A percentile compares a stretch with the other conserved stretches of the same genome.
Evolutionary conservation across 2,888 invertebrate genomes (phyloP).

Genomic region (Polyommatus icarus): DNA sequence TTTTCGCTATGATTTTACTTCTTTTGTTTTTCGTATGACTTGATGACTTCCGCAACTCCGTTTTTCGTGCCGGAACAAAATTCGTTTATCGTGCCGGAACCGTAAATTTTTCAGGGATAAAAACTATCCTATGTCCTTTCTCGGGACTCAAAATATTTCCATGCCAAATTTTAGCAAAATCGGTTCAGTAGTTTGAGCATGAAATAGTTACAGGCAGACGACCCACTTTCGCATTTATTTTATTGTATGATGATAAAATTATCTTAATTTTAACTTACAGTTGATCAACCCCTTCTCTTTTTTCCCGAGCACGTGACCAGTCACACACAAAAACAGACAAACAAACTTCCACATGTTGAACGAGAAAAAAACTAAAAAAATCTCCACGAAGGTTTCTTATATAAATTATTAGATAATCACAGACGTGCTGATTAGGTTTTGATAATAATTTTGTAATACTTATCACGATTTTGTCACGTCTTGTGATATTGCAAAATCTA

Average conservation of each 20-base stretch:
- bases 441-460: conserved; percentile 4
- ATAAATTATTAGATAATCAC: conserved; percentile 18
- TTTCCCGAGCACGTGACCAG: conserved; percentile 34
- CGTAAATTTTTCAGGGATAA: too few relatives aligned
- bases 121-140: too few relatives aligned
- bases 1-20: too few relatives aligned
- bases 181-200: too few relatives aligned
- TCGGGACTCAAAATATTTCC: too few relatives aligned
- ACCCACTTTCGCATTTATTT: too few relatives aligned
- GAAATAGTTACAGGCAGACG: too few relatives aligned
- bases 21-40: too few relatives aligned
- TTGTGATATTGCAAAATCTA: not conserved
- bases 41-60: too few relatives aligned
- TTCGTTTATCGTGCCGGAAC: too few relatives aligned
- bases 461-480: conserved; percentile 14
- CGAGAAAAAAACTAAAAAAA: not conserved
- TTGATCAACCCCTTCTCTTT: conserved; percentile 42
- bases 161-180: too few relatives aligned
- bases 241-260: not conserved
- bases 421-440: conserved; percentile 10
- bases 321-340: conserved; percentile 35
- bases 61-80: too few relatives aligned
- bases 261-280: conserved; percentile 39
- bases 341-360: conserved; percentile 40
- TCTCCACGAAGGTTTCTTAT: not conserved